Evolutionary conservation across 2,888 invertebrate genomes (phyloP).

Genomic region (Hyposoter dolosus): DNA sequence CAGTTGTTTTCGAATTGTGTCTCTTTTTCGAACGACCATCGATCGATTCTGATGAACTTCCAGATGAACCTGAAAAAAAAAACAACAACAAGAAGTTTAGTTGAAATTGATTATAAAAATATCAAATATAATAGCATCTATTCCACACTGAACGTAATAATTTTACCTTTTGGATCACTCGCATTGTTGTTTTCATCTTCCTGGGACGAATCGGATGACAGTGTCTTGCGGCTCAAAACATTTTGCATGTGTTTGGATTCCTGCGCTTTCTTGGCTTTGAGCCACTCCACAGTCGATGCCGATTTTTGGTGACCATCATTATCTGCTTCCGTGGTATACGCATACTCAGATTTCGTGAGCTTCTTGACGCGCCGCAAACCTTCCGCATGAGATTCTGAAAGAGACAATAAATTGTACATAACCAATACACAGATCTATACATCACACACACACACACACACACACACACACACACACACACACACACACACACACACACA

Average conservation of each 20-base stretch:
- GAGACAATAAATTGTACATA: constrained; percentile 1
- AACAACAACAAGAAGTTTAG: no score
- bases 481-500: constrained; percentile 6
- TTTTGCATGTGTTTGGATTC: background rate
- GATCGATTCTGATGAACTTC: background rate
- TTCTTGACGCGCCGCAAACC: constrained; percentile 6
- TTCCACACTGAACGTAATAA: constrained; percentile 15
- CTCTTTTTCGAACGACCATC: background rate
- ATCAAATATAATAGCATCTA: background rate
- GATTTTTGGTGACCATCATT: background rate
- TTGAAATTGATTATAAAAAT: background rate
- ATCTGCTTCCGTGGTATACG: constrained; percentile 18
- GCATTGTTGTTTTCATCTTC: constrained; percentile 6
- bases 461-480: constrained; percentile 9
- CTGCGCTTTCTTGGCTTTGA: constrained; percentile 1
- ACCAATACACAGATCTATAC: no score
- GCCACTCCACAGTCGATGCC: background rate
- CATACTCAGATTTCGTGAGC: background rate
- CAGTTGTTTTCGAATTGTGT: background rate
- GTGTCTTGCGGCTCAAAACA: constrained; percentile 7
- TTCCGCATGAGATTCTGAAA: constrained; percentile 21
- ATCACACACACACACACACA: constrained; percentile 14
- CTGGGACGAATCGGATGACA: constrained; percentile 4
- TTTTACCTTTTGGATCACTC: constrained; percentile 20
- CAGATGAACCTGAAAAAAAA: background rate